Evolutionary conservation across 2,113 vertebrate species (phyloP), one percentile per base, ranked within the genome.

Genomic region (Mormyrus iriodes): DNA sequence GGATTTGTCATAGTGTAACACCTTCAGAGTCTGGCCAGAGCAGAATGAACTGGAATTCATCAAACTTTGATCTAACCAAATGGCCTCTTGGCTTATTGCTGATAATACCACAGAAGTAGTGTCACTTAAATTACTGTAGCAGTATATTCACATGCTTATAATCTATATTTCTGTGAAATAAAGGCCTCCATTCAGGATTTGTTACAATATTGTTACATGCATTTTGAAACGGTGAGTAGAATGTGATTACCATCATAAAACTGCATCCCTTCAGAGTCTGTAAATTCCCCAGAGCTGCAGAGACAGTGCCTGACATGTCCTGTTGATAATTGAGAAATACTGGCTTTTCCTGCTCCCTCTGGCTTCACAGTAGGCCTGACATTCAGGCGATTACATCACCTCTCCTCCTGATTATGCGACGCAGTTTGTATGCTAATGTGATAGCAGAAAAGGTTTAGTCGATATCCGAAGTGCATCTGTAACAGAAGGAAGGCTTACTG

Each of bases 361-460:
- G 73, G 73, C 17, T 79, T 35, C 73, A 79, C 35, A 79, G 73
- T 35, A 79, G 73, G 73, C 5, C 35, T 79, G 73, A 79, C 73
- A 79, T 79, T 79, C 73, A 79, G 35, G 73, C 31, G 73, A 79
- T 79, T 79, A 79, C 73, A 79, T 79, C 73, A 79, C 73, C 73
- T 79, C 15, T 79, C 73, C 35, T 79, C 73, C 17, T 79, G 31
- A 42, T 79, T 42, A 79, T 79, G 73, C 35, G 35, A 79, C 35
- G 15, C 73, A 79, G 73, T 79, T 79, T 79, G 73, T 79, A 79
- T 79, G 73, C 73, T 79, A 79, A 79, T 79, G 73, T 79, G 73
- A 76, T 73, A 35, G 69, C 69, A 73, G 69, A 73, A 73, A 73
- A 79, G 31, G 31, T 42, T 79, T 42, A 79, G 73, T 42, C 73